Conservation (phyloP, 2,797 vertebrate species). For the Nothura maculosa region DNA sequence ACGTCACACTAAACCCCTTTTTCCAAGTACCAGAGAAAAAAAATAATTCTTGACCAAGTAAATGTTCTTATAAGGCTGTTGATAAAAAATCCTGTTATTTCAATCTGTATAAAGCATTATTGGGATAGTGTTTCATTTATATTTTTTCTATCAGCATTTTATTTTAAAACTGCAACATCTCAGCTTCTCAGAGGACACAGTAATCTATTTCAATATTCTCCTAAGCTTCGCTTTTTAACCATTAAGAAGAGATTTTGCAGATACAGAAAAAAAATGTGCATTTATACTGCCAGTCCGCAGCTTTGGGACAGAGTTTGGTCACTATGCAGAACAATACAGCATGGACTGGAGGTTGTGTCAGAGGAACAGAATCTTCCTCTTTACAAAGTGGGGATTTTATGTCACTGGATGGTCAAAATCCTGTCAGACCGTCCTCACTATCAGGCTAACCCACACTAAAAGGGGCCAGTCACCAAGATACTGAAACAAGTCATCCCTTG, state of each 20-base stretch:
- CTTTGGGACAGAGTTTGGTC: neutral
- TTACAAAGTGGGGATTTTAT: neutral
- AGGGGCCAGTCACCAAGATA: too few relatives aligned
- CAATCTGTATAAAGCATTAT: neutral
- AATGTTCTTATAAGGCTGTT: neutral
- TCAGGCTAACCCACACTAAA: neutral
- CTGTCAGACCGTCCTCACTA: neutral
- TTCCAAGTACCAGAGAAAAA: neutral
- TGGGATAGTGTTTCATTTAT: neutral
- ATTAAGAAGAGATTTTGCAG: neutral
- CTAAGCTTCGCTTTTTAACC: conserved; percentile 19
- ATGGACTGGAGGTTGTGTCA: neutral
- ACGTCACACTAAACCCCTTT: neutral
- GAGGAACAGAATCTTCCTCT: neutral
- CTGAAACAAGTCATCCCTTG: too few relatives aligned
- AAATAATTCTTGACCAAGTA: neutral
- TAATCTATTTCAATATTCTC: neutral
- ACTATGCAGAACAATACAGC: too few relatives aligned
- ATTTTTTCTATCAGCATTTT: neutral
- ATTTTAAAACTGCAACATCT: neutral
- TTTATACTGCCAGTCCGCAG: neutral
- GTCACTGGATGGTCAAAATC: neutral
- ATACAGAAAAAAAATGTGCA: neutral
- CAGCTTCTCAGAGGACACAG: neutral
- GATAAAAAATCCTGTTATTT: neutral